These are phyloP conservation scores for Mastomys natalensis DNA, from an alignment of 2,113 vertebrate species.

Conservation along the genomic window DNA sequence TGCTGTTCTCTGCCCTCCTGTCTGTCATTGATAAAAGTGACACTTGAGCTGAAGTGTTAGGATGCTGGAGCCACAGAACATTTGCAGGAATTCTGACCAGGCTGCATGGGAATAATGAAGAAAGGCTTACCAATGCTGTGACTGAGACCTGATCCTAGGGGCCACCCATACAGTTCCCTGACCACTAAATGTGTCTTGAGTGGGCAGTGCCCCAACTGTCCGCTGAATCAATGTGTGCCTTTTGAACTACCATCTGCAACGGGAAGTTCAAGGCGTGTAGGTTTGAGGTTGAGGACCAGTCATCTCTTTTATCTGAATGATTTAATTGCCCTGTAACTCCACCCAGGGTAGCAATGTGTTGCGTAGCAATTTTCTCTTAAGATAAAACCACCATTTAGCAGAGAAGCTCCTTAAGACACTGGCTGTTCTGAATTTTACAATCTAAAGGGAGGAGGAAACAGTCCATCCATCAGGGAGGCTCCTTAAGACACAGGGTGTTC, in stretches of 20 bases:
- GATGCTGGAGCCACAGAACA: conserved; percentile 75
- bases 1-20: neutral
- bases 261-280: neutral
- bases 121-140: conserved; percentile 86
- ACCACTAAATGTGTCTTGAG: conserved; percentile 89
- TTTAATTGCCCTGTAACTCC: neutral
- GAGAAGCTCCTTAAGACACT: neutral
- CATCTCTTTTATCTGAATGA: neutral
- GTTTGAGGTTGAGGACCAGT: neutral
- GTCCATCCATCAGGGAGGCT: neutral
- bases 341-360: neutral
- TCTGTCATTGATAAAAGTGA: conserved; percentile 88
- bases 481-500: neutral
- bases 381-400: neutral
- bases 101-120: conserved; percentile 91
- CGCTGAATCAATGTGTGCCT: conserved; percentile 90
- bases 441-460: neutral
- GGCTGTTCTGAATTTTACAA: neutral
- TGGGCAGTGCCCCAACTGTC: conserved; percentile 91
- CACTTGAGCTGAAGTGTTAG: conserved; percentile 88
- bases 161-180: conserved; percentile 90
- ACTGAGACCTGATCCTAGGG: conserved; percentile 85
- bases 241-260: conserved; percentile 83
- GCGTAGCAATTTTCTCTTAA: neutral
- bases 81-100: conserved; percentile 90